Evolutionary conservation across 2,113 vertebrate genomes (phyloP).

Genomic region (Melanotaenia duboulayi): DNA sequence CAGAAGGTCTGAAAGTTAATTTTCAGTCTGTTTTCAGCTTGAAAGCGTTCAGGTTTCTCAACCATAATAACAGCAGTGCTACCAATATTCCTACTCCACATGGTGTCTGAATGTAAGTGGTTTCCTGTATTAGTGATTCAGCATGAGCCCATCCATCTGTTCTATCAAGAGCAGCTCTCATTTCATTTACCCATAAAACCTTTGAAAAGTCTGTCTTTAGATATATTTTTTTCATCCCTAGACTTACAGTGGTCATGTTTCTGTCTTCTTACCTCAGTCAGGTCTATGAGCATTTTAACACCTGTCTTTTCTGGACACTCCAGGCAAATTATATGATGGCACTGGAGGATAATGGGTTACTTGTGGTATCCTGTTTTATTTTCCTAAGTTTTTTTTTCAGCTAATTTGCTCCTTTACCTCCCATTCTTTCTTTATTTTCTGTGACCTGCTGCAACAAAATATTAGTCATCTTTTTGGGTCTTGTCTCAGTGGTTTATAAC

Average conservation of each 20-base stretch:
- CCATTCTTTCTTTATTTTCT: background rate
- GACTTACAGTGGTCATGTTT: background rate
- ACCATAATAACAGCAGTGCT: background rate
- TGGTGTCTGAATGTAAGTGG: background rate
- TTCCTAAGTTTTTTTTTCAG: background rate
- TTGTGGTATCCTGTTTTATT: background rate
- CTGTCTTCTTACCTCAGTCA: background rate
- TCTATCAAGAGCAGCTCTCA: background rate
- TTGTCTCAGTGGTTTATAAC: no score
- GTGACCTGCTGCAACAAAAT: background rate
- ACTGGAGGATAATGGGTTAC: background rate
- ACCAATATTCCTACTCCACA: background rate
- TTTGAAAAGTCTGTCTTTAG: background rate
- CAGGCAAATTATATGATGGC: background rate
- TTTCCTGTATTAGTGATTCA: background rate
- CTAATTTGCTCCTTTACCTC: background rate
- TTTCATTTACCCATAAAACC: slow-evolving; percentile 1
- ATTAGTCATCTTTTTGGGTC: no score
- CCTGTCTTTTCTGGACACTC: background rate
- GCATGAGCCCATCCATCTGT: background rate
- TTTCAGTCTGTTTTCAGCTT: background rate
- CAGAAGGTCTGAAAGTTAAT: background rate
- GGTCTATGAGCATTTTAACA: background rate
- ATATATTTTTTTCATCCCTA: background rate
- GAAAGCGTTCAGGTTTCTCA: background rate